phyloP scores from a whole-genome alignment of 2,797 vertebrate species.

The Girardinus metallicus region DNA sequence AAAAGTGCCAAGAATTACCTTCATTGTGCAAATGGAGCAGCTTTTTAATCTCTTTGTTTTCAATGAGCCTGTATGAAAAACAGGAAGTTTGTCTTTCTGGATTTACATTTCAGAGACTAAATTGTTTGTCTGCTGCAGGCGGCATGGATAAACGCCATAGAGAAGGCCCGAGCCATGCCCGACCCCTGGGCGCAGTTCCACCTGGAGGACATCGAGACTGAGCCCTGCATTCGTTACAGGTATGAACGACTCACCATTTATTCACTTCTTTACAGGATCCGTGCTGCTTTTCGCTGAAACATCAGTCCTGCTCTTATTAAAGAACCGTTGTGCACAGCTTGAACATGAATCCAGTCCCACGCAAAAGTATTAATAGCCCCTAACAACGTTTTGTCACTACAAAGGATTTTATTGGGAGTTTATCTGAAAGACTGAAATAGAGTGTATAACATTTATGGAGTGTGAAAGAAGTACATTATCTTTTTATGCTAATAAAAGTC shows the following conservation, averaged over 20 bases:
- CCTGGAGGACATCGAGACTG: slow-evolving; percentile 89
- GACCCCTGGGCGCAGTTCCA: slow-evolving; percentile 99
- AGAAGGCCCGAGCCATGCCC: slow-evolving; percentile 95
- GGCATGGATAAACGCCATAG: slow-evolving; percentile 91
- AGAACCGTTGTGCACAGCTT: neutral
- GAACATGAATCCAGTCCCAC: neutral
- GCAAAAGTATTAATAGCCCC: neutral
- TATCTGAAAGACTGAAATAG: neutral
- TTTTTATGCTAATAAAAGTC: neutral
- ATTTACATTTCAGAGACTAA: neutral
- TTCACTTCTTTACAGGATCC: neutral
- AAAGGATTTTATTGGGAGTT: neutral
- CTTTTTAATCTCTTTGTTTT: neutral
- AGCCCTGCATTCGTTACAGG: slow-evolving; percentile 92
- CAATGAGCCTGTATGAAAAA: neutral
- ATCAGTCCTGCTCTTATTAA: neutral
- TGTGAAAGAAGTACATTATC: neutral
- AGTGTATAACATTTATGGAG: neutral
- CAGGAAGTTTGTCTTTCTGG: neutral
- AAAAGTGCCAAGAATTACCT: neutral
- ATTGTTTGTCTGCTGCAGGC: slow-evolving; percentile 77
- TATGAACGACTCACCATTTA: slow-evolving; percentile 42
- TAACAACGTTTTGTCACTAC: neutral
- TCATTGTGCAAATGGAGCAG: neutral
- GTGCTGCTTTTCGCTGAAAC: neutral